phyloP scores from a whole-genome alignment of 2,113 vertebrate species.

The Tyto alba region DNA sequence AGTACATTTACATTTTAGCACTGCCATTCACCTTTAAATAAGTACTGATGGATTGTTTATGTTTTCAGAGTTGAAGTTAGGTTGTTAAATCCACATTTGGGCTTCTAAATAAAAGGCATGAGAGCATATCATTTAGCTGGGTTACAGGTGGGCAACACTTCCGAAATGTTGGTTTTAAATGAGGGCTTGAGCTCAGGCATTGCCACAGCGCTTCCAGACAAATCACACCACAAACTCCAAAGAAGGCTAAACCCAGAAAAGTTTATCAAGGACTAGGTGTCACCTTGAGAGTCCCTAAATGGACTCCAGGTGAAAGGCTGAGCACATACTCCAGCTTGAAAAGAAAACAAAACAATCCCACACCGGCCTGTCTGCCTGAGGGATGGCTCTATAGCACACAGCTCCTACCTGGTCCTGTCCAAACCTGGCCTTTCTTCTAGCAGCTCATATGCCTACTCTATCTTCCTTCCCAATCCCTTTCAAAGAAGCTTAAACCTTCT shows the following conservation, averaged over 20 bases:
- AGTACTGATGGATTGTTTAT: not conserved
- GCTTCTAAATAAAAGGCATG: not conserved
- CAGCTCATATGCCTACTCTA: not conserved
- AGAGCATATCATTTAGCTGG: fast-evolving
- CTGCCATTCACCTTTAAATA: not conserved
- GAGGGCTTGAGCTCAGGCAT: not conserved
- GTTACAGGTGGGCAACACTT: not conserved
- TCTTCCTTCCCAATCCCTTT: not conserved
- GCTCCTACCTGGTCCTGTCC: not conserved
- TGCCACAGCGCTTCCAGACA: not conserved
- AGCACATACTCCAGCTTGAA: not conserved
- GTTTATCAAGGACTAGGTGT: fast-evolving
- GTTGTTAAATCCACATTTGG: not conserved
- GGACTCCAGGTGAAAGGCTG: fast-evolving
- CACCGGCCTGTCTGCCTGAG: fast-evolving
- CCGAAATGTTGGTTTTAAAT: fast-evolving
- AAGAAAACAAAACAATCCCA: not conserved
- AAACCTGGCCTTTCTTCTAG: not conserved
- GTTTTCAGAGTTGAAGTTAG: not conserved
- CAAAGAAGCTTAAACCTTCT: not conserved
- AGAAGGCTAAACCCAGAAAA: not conserved
- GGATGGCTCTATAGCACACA: fast-evolving
- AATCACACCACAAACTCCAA: not conserved
- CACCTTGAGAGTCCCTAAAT: not conserved
- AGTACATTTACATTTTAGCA: not conserved